These are phyloP conservation scores for Microhierax caerulescens DNA, from an alignment of 2,797 vertebrate genomes.

Conservation along the genomic window DNA sequence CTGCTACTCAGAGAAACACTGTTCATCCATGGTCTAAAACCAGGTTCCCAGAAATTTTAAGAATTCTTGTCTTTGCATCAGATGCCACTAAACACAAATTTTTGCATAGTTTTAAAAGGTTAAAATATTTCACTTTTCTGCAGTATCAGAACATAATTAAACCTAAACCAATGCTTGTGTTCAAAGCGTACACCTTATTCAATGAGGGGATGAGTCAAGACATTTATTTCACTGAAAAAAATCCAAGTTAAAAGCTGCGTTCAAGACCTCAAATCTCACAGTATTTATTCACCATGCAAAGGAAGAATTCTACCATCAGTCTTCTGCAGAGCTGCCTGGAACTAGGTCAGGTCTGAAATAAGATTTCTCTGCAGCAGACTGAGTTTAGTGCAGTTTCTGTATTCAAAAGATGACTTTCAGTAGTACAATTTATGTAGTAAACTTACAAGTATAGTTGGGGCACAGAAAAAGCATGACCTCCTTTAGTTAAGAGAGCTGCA, in stretches of 20 bases:
- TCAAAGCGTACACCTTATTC: not conserved
- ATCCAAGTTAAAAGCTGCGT: not conserved
- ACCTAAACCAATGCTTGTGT: not conserved
- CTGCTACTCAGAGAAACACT: conserved; percentile 2
- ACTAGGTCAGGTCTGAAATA: conserved; percentile 31
- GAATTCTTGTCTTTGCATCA: conserved; percentile 35
- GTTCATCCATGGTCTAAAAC: not conserved
- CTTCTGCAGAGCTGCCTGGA: conserved; percentile 46
- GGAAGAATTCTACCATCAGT: conserved; percentile 31
- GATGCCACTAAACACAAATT: not conserved
- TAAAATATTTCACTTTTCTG: conserved; percentile 32
- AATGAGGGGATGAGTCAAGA: not conserved
- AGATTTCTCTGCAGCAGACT: conserved; percentile 52
- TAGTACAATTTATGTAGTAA: conserved; percentile 62
- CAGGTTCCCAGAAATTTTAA: not conserved
- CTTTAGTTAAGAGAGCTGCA: conserved; percentile 37
- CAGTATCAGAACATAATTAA: not conserved
- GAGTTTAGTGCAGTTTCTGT: conserved; percentile 60
- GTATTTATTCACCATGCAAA: conserved; percentile 49
- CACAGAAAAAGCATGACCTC: not conserved
- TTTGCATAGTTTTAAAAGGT: conserved; percentile 68
- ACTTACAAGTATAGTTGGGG: not conserved
- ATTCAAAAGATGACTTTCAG: conserved; percentile 64
- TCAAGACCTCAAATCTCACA: conserved; percentile 38
- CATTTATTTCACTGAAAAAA: not conserved